These are phyloP conservation scores for Hypercompe scribonia DNA, from an alignment of 2,888 invertebrate species.

Conservation along the genomic window DNA sequence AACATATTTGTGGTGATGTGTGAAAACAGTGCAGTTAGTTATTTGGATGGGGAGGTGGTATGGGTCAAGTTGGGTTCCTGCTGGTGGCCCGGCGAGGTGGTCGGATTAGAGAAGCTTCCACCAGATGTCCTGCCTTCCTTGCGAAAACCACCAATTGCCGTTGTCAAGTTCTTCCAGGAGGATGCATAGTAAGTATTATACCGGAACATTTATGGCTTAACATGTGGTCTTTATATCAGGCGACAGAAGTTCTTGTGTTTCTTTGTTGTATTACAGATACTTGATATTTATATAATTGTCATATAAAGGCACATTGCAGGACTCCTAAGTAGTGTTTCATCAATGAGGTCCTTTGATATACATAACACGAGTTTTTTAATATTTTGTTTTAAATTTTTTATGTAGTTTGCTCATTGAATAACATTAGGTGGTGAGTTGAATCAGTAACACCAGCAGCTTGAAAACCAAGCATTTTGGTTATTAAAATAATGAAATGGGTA, in stretches of 20 bases:
- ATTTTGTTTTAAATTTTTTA: neutral
- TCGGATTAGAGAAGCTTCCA: conserved; percentile 88
- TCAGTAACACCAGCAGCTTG: neutral
- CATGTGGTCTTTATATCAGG: neutral
- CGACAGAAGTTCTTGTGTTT: conserved; percentile 28
- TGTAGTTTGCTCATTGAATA: neutral
- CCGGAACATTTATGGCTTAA: conserved; percentile 24
- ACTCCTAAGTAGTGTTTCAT: conserved; percentile 24
- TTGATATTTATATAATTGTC: conserved; percentile 58
- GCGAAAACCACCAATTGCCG: conserved; percentile 91
- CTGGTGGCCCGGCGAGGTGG: conserved; percentile 96
- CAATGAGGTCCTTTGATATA: conserved; percentile 3
- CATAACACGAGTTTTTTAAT: neutral
- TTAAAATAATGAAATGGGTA: neutral
- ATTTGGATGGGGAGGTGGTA: conserved; percentile 92
- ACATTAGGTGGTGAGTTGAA: neutral
- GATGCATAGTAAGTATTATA: conserved; percentile 89
- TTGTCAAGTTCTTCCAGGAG: conserved; percentile 95
- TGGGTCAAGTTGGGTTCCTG: conserved; percentile 94
- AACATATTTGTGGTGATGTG: conserved; percentile 87
- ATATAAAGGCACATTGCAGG: conserved; percentile 37
- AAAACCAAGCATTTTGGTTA: neutral
- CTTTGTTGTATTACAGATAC: conserved; percentile 45
- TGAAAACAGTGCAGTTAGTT: conserved; percentile 89
- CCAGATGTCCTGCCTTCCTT: conserved; percentile 89